Evolutionary conservation across 2,113 vertebrate genomes (phyloP).

Genomic region (Microtus oregoni): DNA sequence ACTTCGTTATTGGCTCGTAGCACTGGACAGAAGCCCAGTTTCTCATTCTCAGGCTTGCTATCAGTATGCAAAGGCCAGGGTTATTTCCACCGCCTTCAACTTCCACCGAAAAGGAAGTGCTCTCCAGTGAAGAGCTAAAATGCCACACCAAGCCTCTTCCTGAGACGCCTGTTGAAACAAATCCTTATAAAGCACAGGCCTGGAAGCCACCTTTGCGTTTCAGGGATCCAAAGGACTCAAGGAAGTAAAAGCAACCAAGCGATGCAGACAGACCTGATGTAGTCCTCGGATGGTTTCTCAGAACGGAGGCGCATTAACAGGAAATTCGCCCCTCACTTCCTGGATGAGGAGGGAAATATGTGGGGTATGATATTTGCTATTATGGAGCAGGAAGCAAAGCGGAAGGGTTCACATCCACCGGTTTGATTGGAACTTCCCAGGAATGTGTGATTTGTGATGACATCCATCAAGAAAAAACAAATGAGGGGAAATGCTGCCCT

Average conservation of each 20-base stretch:
- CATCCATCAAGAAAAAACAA: background rate
- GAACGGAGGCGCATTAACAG: background rate
- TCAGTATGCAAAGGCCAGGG: slow-evolving; percentile 49
- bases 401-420: background rate
- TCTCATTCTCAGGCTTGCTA: slow-evolving; percentile 61
- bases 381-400: background rate
- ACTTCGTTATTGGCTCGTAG: slow-evolving; percentile 43
- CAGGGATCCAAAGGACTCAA: background rate
- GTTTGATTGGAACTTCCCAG: background rate
- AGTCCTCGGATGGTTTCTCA: slow-evolving; percentile 10
- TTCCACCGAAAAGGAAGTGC: slow-evolving; percentile 36
- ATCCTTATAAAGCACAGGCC: background rate
- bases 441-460: background rate
- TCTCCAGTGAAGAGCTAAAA: background rate
- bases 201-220: background rate
- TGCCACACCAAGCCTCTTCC: background rate
- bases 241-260: background rate
- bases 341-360: background rate
- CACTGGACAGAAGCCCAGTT: slow-evolving; percentile 57
- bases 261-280: background rate
- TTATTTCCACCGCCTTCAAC: slow-evolving; percentile 52
- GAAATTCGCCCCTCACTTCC: slow-evolving; percentile 25
- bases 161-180: background rate
- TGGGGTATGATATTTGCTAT: background rate
- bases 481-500: background rate